Base-by-base conservation (phyloP, 1,140 invertebrate genomes). In the Pseudobourletiella spinata region DNA sequence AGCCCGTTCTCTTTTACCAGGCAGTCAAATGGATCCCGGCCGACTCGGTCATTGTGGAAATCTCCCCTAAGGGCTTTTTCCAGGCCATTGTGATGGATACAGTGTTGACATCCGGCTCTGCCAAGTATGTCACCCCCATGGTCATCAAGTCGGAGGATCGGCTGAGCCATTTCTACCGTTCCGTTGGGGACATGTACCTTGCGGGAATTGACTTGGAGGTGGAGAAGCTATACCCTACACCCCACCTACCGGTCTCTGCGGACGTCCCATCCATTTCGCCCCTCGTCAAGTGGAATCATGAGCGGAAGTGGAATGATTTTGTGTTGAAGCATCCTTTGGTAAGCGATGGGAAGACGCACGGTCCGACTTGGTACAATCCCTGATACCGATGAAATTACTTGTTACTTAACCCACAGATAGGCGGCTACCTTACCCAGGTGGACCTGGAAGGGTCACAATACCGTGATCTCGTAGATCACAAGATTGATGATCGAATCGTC, bases 401-500 rank as follows among this genome's bases (percentile, higher is more conserved):
- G n/a, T n/a, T n/a, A n/a, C n/a, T n/a, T n/a, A n/a, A n/a, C n/a
- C n/a, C n/a, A n/a, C n/a, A n/a, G n/a, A n/a, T n/a, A n/a, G n/a
- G n/a, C n/a, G n/a, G n/a, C n/a, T n/a, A n/a, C n/a, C n/a, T n/a
- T n/a, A n/a, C n/a, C n/a, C n/a, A n/a, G n/a, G n/a, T n/a, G n/a
- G n/a, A n/a, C n/a, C n/a, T n/a, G n/a, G n/a, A n/a, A n/a, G n/a
- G n/a, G n/a, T n/a, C n/a, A n/a, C n/a, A n/a, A n/a, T n/a, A n/a
- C n/a, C n/a, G n/a, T n/a, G n/a, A n/a, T n/a, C n/a, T n/a, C n/a
- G 74, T 82, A 32, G 95, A 93, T 18, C 95, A 98, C 74, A 82
- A 82, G 16, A 95, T 98, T 71, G 95, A 98, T 77, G 95, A 94
- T 15, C 82, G 94, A 72, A 80, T 95, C 28, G 76, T 99, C 2